phyloP scores from a whole-genome alignment of 2,797 vertebrate species.

The Mergus octosetaceus region DNA sequence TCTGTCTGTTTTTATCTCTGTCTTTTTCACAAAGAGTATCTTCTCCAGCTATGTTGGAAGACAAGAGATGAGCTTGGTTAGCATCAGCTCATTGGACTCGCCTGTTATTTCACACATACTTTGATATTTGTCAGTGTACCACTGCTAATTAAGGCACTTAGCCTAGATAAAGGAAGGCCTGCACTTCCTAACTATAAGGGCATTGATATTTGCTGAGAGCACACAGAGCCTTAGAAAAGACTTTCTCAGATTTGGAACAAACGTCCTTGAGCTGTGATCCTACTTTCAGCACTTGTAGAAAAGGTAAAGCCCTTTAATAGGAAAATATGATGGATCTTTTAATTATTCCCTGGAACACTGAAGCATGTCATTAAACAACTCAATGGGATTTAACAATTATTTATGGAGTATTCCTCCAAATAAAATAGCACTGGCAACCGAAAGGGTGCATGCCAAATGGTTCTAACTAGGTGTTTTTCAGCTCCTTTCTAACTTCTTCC shows the following conservation, averaged over 20 bases:
- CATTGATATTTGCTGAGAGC: neutral
- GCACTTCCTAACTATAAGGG: neutral
- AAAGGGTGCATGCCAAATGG: neutral
- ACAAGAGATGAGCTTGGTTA: neutral
- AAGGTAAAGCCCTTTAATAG: neutral
- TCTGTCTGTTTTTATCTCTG: constrained; percentile 43
- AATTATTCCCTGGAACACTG: neutral
- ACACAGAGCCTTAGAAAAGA: neutral
- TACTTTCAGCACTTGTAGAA: neutral
- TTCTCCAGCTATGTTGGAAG: constrained; percentile 35
- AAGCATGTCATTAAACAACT: neutral
- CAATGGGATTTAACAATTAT: neutral
- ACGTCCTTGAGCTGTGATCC: neutral
- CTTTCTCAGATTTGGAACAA: neutral
- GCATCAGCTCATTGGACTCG: neutral
- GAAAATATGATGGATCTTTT: neutral
- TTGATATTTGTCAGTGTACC: neutral
- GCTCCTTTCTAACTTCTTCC: neutral
- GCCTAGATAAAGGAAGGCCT: neutral
- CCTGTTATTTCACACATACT: neutral
- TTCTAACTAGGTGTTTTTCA: neutral
- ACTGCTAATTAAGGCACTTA: neutral
- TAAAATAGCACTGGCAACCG: too few species aligned
- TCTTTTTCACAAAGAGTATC: constrained; percentile 34
- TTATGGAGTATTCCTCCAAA: neutral